Percentiles rank a stretch among this genome's conserved stretches.
Evolutionary conservation across 2,797 vertebrate genomes (phyloP).

Genomic region (Sparidentex hasta): DNA sequence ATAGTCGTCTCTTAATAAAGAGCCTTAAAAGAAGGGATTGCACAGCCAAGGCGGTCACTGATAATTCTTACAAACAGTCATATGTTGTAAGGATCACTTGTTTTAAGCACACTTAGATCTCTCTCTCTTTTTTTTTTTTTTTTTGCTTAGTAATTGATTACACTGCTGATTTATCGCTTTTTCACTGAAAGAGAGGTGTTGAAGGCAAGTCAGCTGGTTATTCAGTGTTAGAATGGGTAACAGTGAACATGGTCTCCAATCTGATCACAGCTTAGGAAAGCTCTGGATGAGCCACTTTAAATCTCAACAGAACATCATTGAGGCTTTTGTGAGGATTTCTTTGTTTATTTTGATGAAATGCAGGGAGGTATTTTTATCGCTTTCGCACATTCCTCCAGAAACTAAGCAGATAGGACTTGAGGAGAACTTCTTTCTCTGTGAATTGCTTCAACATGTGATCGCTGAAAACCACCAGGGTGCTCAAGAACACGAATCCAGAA

Average conservation of each 20-base stretch:
- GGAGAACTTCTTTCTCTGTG: constrained; percentile 51
- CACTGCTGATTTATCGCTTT: constrained; percentile 52
- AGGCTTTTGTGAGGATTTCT: constrained; percentile 66
- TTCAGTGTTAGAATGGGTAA: constrained; percentile 66
- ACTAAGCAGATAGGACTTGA: constrained; percentile 36
- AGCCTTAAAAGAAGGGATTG: background rate
- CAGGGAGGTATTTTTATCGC: constrained; percentile 60
- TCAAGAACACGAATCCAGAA: constrained; percentile 56
- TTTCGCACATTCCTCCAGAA: constrained; percentile 53
- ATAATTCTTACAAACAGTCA: constrained; percentile 24
- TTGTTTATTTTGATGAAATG: constrained; percentile 72
- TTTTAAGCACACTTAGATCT: constrained; percentile 10
- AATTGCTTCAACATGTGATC: constrained; percentile 73
- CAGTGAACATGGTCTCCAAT: constrained; percentile 44
- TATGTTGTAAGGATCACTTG: constrained; percentile 7
- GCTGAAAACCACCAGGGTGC: constrained; percentile 55
- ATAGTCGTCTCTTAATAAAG: constrained; percentile 36
- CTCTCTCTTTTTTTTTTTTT: too few species aligned
- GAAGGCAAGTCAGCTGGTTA: constrained; percentile 62
- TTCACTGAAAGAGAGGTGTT: constrained; percentile 39
- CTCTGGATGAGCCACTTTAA: constrained; percentile 56
- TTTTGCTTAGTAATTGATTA: constrained; percentile 65
- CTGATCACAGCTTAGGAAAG: constrained; percentile 41
- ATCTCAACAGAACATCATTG: constrained; percentile 55
- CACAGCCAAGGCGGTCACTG: constrained; percentile 8